Evolutionary conservation across 2,113 vertebrate genomes (phyloP).

Genomic region (Oplegnathus fasciatus): DNA sequence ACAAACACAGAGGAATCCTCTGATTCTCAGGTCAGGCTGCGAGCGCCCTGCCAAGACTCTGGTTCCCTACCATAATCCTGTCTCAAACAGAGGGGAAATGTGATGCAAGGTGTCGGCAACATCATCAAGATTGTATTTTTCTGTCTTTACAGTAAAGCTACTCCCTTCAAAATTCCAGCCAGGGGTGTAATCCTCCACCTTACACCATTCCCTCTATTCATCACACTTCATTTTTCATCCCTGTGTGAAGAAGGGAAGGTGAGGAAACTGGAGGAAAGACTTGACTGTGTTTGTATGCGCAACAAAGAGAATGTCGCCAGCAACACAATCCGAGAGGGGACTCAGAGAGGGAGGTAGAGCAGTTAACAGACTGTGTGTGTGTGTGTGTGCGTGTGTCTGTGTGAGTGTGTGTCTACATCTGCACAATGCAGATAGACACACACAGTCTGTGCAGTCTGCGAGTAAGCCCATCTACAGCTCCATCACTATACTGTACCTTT

Average conservation of each 20-base stretch:
- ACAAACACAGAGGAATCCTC: slow-evolving; percentile 67
- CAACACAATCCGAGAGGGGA: slow-evolving; percentile 57
- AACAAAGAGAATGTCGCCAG: slow-evolving; percentile 73
- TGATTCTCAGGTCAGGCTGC: slow-evolving; percentile 72
- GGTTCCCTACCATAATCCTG: slow-evolving; percentile 72
- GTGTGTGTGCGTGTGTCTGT: slow-evolving; percentile 23
- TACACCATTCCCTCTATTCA: slow-evolving; percentile 77
- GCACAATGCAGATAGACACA: slow-evolving; percentile 37
- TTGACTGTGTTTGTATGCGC: slow-evolving; percentile 70
- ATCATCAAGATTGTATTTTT: slow-evolving; percentile 78
- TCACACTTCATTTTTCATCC: slow-evolving; percentile 80
- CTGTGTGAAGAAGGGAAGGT: slow-evolving; percentile 76
- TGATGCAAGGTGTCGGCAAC: slow-evolving; percentile 84
- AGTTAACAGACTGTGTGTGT: slow-evolving; percentile 26
- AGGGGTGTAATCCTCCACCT: slow-evolving; percentile 81
- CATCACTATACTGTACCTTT: slow-evolving; percentile 16
- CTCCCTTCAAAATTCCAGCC: slow-evolving; percentile 76
- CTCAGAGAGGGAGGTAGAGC: slow-evolving; percentile 44
- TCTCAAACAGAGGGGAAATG: slow-evolving; percentile 72
- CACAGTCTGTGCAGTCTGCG: slow-evolving; percentile 17
- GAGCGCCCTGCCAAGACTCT: slow-evolving; percentile 65
- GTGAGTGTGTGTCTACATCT: slow-evolving; percentile 32
- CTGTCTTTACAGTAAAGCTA: slow-evolving; percentile 80
- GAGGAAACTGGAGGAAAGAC: slow-evolving; percentile 82
- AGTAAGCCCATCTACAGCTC: slow-evolving; percentile 22